A percentile compares a stretch with the other conserved stretches of the same genome.
These are phyloP conservation scores for Masticophis lateralis DNA, from an alignment of 2,797 vertebrate species.

Conservation along the genomic window DNA sequence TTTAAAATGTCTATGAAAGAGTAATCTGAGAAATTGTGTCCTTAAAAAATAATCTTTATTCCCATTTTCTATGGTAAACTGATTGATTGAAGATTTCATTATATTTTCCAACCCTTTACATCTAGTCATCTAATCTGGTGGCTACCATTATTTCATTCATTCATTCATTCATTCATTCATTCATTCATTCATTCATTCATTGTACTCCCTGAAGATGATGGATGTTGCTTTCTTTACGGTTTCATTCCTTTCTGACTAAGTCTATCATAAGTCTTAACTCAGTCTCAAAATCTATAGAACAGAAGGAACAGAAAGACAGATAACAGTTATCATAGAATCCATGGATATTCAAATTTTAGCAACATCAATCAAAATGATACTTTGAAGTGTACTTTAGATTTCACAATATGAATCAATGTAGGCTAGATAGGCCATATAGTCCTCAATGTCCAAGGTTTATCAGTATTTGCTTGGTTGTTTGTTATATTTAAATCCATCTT, in stretches of 20 bases:
- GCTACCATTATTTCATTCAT: background rate
- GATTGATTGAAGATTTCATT: background rate
- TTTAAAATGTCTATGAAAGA: background rate
- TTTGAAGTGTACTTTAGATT: background rate
- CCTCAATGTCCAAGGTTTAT: background rate
- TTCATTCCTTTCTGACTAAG: background rate
- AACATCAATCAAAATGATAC: background rate
- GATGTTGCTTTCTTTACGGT: background rate
- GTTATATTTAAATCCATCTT: background rate
- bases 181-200: background rate
- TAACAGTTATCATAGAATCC: background rate
- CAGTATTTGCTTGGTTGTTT: background rate
- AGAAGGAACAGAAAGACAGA: background rate
- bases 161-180: no score
- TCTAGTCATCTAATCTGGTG: background rate
- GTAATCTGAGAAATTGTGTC: background rate
- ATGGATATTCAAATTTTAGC: background rate
- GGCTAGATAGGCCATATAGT: background rate
- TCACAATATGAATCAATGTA: background rate
- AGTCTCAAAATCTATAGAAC: background rate
- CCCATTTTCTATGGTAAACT: background rate
- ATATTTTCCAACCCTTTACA: background rate
- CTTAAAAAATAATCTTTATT: background rate
- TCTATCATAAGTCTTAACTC: background rate
- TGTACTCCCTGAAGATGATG: background rate